These are phyloP conservation scores for Tyria jacobaeae DNA, from an alignment of 2,888 invertebrate species.

Conservation along the genomic window DNA sequence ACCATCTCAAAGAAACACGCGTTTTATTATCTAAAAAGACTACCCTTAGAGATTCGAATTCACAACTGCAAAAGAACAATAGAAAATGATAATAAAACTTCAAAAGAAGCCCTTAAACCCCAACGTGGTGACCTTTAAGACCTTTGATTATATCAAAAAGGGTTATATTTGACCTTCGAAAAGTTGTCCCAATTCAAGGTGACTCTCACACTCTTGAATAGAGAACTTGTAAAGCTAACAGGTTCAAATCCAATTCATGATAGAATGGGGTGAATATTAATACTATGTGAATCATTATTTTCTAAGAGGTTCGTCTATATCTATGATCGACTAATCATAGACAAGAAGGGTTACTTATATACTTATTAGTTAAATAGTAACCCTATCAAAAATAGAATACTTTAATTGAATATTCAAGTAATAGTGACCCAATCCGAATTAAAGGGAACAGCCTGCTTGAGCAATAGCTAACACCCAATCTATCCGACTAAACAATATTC, in stretches of 20 bases:
- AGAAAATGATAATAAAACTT: conserved; percentile 7
- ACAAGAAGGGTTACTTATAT: neutral
- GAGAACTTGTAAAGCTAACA: conserved; percentile 40
- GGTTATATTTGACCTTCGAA: conserved; percentile 31
- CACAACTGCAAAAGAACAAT: neutral
- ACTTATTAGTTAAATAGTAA: neutral
- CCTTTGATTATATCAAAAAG: conserved; percentile 20
- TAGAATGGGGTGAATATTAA: conserved; percentile 42
- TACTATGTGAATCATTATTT: conserved; percentile 30
- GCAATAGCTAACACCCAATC: no score
- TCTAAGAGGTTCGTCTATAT: conserved; percentile 8
- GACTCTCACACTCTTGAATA: conserved; percentile 42
- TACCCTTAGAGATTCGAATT: conserved; percentile 1
- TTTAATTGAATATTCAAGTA: neutral
- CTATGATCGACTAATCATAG: conserved; percentile 10
- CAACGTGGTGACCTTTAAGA: conserved; percentile 29
- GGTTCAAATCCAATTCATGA: conserved; percentile 36
- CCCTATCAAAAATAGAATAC: neutral
- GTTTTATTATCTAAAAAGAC: neutral
- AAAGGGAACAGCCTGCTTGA: no score
- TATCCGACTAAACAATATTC: no score
- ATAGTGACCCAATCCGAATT: neutral
- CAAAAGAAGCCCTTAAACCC: neutral
- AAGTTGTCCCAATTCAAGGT: conserved; percentile 28
- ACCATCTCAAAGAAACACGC: neutral